Evolutionary conservation across 1,140 invertebrate species (phyloP).

Genomic region (Dryas iulia): DNA sequence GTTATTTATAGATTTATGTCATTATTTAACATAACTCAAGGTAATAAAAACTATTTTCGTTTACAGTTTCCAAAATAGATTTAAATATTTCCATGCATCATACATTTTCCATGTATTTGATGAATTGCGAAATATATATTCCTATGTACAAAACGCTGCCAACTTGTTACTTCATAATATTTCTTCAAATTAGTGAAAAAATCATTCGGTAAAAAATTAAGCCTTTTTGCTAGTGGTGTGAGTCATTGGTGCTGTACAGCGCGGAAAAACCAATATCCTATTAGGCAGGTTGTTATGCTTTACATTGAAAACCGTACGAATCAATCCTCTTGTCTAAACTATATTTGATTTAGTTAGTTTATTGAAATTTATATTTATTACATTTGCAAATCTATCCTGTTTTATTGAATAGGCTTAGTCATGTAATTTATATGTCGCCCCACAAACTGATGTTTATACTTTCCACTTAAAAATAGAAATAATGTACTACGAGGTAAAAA

Average conservation of each 20-base stretch:
- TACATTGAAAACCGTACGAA: background rate
- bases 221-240: background rate
- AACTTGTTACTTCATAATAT: background rate
- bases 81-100: conserved; percentile 12
- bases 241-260: background rate
- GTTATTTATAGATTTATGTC: conserved; percentile 3
- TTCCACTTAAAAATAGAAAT: no score
- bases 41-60: conserved; percentile 13
- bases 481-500: no score
- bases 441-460: no score
- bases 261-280: conserved; percentile 13
- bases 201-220: background rate
- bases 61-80: conserved; percentile 13
- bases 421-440: no score
- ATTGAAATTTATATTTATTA: no score
- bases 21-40: conserved; percentile 7
- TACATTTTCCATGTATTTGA: background rate
- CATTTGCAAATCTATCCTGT: no score
- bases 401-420: no score
- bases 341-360: background rate
- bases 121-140: background rate
- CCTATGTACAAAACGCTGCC: background rate
- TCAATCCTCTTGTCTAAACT: background rate
- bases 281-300: background rate
- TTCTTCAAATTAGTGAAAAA: background rate